These are phyloP conservation scores for Clupea harengus DNA, from an alignment of 2,113 vertebrate species.

Conservation along the genomic window DNA sequence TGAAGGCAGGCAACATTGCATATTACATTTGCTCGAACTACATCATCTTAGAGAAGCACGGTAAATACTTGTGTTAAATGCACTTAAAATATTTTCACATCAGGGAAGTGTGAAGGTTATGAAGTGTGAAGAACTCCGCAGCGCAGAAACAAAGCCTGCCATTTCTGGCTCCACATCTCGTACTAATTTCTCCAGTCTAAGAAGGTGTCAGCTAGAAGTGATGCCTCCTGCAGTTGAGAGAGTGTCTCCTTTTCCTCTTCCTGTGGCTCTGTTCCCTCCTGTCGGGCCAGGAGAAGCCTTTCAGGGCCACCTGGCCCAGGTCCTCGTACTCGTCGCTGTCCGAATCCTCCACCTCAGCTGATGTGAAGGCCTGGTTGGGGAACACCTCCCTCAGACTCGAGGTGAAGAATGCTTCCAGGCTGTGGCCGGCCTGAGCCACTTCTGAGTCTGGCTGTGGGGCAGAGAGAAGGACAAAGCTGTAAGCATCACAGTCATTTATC, in stretches of 20 bases:
- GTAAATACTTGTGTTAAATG: conserved; percentile 18
- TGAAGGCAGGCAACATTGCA: conserved; percentile 17
- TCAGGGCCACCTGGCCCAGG: conserved; percentile 58
- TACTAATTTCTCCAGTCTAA: not conserved
- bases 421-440: conserved; percentile 90
- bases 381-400: conserved; percentile 84
- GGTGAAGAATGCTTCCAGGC: conserved; percentile 86
- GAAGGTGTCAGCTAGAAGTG: conserved; percentile 55
- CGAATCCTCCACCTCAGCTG: conserved; percentile 77
- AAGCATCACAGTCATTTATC: not conserved
- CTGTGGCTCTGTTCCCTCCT: conserved; percentile 84
- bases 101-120: not conserved
- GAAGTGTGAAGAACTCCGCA: not conserved
- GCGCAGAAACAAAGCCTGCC: not conserved
- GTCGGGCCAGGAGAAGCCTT: conserved; percentile 84
- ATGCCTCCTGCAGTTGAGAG: conserved; percentile 74
- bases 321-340: conserved; percentile 87
- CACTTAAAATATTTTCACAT: conserved; percentile 12
- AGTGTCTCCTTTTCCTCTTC: conserved; percentile 88
- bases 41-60: conserved; percentile 2
- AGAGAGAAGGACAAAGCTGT: not conserved
- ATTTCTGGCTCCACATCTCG: not conserved
- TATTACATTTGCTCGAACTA: conserved; percentile 12
- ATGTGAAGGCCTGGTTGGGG: conserved; percentile 74
- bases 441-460: conserved; percentile 89